phyloP scores from a whole-genome alignment of 2,888 invertebrate species.

The Anodontia alba region DNA sequence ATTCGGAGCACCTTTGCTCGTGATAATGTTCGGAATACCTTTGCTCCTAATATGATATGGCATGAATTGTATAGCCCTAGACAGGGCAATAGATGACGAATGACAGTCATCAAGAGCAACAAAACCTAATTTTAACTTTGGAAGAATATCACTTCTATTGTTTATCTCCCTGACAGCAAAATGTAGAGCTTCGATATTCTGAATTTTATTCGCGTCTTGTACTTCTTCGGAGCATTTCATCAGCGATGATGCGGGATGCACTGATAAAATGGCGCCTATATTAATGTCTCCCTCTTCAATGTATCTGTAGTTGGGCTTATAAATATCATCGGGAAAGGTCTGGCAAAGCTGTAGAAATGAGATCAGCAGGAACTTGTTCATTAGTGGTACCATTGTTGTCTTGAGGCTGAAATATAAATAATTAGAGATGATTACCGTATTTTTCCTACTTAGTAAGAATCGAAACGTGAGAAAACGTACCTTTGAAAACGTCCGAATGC shows the following conservation, averaged over 20 bases:
- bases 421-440: too few relatives aligned
- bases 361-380: not conserved
- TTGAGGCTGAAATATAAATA: too few relatives aligned
- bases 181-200: slow-evolving; percentile 64
- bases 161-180: slow-evolving; percentile 70
- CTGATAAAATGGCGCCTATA: slow-evolving; percentile 70
- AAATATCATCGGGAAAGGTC: slow-evolving; percentile 60
- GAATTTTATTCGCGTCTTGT: slow-evolving; percentile 48
- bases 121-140: slow-evolving; percentile 65
- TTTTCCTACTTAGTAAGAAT: too few relatives aligned
- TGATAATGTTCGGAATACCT: not conserved
- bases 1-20: not conserved
- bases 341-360: not conserved
- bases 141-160: slow-evolving; percentile 56
- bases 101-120: slow-evolving; percentile 71
- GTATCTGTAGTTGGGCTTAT: slow-evolving; percentile 52
- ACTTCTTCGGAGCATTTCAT: slow-evolving; percentile 50
- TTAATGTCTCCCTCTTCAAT: slow-evolving; percentile 67
- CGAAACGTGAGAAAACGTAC: too few relatives aligned
- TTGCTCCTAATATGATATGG: slow-evolving; percentile 41
- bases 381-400: too few relatives aligned
- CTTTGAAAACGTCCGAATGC: too few relatives aligned
- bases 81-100: slow-evolving; percentile 62
- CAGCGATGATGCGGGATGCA: slow-evolving; percentile 57
- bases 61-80: slow-evolving; percentile 71